phyloP scores from a whole-genome alignment of 2,888 invertebrate genomes.

The Calameuta idolon region DNA sequence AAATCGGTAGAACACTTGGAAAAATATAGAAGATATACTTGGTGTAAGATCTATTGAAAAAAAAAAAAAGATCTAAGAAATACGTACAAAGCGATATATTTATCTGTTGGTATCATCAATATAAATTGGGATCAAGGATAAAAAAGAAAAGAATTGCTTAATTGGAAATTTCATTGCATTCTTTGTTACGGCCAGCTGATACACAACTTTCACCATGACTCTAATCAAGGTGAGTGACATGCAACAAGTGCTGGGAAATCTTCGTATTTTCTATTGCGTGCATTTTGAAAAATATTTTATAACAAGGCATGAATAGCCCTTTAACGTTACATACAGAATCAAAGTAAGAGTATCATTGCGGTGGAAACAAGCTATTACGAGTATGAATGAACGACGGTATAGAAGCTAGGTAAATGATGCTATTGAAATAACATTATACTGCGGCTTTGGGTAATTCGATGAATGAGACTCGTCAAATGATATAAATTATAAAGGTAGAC shows the following conservation, averaged over 20 bases:
- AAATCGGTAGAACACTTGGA: neutral
- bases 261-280: neutral
- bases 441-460: neutral
- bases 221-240: conserved; percentile 51
- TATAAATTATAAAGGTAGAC: neutral
- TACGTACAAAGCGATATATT: neutral
- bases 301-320: neutral
- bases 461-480: neutral
- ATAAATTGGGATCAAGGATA: neutral
- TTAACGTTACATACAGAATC: neutral
- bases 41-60: neutral
- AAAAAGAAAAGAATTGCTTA: neutral
- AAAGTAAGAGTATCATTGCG: neutral
- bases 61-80: neutral
- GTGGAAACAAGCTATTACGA: neutral
- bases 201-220: conserved; percentile 39
- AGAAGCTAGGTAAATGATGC: neutral
- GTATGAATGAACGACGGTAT: neutral
- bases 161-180: neutral
- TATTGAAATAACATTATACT: neutral
- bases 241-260: conserved; percentile 36
- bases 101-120: neutral
- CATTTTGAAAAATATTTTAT: neutral
- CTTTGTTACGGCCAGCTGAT: neutral
- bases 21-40: neutral